Evolutionary conservation across 37 sponge, comb jelly and placozoan species (phyloP).

Genomic region (Eunapius fragilis): DNA sequence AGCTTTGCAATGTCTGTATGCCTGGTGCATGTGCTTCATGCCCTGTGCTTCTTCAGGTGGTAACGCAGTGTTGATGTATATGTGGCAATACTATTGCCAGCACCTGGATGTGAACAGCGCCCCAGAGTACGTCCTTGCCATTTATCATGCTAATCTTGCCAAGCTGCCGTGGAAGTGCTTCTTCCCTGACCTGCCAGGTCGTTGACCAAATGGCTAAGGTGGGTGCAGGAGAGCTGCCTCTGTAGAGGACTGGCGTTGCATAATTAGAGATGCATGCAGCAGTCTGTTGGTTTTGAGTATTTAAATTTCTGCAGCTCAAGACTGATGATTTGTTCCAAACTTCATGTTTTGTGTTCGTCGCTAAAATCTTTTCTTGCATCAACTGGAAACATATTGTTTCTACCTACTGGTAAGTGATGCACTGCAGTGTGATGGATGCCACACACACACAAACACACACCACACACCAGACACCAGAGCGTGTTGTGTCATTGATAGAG

Average conservation of each 20-base stretch:
- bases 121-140: conserved; percentile 49
- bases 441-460: no score
- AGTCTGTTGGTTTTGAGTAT: no score
- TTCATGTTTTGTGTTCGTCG: conserved; percentile 63
- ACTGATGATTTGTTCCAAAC: conserved; percentile 1
- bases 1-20: no score
- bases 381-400: conserved; percentile 55
- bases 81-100: conserved; percentile 67
- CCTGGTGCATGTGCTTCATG: no score
- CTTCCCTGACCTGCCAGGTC: conserved; percentile 58
- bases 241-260: no score
- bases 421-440: no score
- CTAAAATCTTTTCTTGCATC: conserved; percentile 49
- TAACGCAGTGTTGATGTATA: not conserved
- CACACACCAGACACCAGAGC: no score
- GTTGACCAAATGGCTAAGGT: conserved; percentile 78
- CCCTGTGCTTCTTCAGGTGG: not conserved
- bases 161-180: conserved; percentile 71
- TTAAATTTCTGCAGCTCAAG: conserved; percentile 12
- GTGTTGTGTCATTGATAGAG: no score
- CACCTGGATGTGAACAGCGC: conserved; percentile 35
- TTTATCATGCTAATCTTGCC: conserved; percentile 62
- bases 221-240: no score
- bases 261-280: no score
- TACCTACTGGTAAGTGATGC: conserved; percentile 43